Base-by-base conservation (phyloP, 1,140 invertebrate genomes). In the Drosophila ohnishii region DNA sequence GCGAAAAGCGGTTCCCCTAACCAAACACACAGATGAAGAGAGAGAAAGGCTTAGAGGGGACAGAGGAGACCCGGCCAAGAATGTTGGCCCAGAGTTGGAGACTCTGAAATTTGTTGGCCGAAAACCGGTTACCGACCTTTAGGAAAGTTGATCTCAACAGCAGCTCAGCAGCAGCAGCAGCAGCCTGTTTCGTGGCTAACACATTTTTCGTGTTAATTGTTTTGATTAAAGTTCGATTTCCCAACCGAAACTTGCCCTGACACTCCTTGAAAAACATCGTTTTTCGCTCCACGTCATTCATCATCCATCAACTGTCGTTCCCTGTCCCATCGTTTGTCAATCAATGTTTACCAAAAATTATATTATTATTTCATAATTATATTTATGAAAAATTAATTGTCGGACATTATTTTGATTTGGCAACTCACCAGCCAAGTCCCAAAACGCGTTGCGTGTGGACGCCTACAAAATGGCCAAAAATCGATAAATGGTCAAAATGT, bases 71-170 rank as follows among this genome's bases (percentile, higher is more conserved):
- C 19, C n/a, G 28, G 44, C 67, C 71, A 75, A 76, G 73, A 76
- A 76, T 61, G 70, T 72, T 73, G 67, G 56, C 66, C 66, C 70
- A 73, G 67, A 72, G 63, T 63, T 53, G 39, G 39, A 48, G 37
- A 42, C 58, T 58, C 61, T 19, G 30, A 63, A 56, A 80, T 66
- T 63, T 35, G 47, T 80, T 65, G 30, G 58, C 42, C 45, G 44
- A 48, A 79, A 86, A 86, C 83, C 83, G 83, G 83, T 86, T 87
- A 83, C 75, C 78, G 83, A 86, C 83, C 83, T 86, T 85, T 77
- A 88, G 83, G 82, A 86, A 86, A 86, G 82, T 86, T 86, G 82
- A 75, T 71, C 51, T 37, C 34, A 37, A 14, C 35, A 35, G 16
- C 39, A 8, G n/a, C 25, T 28, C 39, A n/a, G n/a, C 37, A 16